Base-by-base conservation (phyloP, 2,888 invertebrate genomes). In the Aricia artaxerxes region DNA sequence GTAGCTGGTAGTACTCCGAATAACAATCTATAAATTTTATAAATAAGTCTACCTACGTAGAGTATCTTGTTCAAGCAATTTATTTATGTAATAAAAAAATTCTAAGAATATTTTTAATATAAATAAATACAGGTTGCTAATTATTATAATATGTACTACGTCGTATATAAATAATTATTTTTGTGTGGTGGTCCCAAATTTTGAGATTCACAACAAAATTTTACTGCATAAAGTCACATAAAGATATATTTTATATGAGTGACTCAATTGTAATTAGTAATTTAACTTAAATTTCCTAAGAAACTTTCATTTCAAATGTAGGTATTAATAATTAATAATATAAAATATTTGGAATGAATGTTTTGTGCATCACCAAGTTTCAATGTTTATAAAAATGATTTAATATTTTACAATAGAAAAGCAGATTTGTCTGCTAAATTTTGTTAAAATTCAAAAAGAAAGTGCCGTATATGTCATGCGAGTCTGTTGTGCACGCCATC, bases 1-100 rank as follows among this genome's bases (percentile, higher is more conserved):
- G 61, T 61, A 24, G 24, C 24, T 24, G 24, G 24, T 24, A 69
- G 35, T 69, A 16, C 38, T 9, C 24, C 38, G 16, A 73, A 6
- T 60, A 24, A 49, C 24, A 38, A 53, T 38, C 24, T 60, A 60
- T 60, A 60, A 60, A 73, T 78, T 73, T 76, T 60, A 80, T 82
- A 80, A 69, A 61, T 61, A 80, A 79, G 79, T 78, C 81, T 83
- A 84, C 82, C 82, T 84, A 83, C 80, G 73, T 78, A 80, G 83
- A 84, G 83, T 82, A 82, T 83, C 83, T 83, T 82, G 80, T 83
- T 82, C 82, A 82, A 80, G 80, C 6, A 7, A 60, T 13, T 24
- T 7, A 57, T 49, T 13, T 11, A n/a, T 0, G 40, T 61, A 5
- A 49, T 64, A 2, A 5, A 61, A 60, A 77, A 53, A 24, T 24